These are phyloP conservation scores for Lithobates sylvaticus DNA, from an alignment of 2,797 vertebrate species.

Conservation along the genomic window DNA sequence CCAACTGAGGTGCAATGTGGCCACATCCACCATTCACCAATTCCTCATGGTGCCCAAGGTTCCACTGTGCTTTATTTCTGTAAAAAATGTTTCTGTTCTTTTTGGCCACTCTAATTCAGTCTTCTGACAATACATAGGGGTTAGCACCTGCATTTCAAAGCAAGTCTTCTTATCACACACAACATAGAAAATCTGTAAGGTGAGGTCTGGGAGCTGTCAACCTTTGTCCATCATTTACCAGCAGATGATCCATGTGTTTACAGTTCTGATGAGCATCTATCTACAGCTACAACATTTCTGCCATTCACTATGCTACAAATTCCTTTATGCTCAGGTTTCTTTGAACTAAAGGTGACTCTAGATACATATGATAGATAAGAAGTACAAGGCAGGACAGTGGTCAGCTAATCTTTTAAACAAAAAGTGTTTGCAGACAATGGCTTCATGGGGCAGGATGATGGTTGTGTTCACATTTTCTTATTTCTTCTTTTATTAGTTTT, in stretches of 20 bases:
- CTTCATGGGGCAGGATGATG: too few relatives aligned
- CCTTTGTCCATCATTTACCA: not conserved
- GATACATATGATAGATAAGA: slow-evolving; percentile 3
- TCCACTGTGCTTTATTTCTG: not conserved
- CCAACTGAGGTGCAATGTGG: too few relatives aligned
- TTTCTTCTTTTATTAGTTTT: too few relatives aligned
- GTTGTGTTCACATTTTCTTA: too few relatives aligned
- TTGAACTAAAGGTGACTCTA: slow-evolving; percentile 1
- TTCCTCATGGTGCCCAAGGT: too few relatives aligned
- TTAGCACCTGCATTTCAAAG: slow-evolving; percentile 5
- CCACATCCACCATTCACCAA: too few relatives aligned
- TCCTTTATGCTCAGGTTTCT: slow-evolving; percentile 6
- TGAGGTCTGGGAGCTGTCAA: not conserved
- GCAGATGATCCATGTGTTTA: not conserved
- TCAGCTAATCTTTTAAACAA: not conserved
- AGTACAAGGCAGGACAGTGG: not conserved
- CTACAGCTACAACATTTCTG: not conserved
- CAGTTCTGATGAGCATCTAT: not conserved
- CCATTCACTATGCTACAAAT: slow-evolving; percentile 5
- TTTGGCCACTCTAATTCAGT: not conserved
- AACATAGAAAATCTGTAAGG: not conserved
- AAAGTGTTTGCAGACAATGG: too few relatives aligned
- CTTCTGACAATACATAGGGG: slow-evolving; percentile 13
- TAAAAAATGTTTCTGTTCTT: not conserved
- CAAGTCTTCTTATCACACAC: not conserved